phyloP scores from a whole-genome alignment of 2,113 vertebrate genomes.

The Cyprinus carpio region DNA sequence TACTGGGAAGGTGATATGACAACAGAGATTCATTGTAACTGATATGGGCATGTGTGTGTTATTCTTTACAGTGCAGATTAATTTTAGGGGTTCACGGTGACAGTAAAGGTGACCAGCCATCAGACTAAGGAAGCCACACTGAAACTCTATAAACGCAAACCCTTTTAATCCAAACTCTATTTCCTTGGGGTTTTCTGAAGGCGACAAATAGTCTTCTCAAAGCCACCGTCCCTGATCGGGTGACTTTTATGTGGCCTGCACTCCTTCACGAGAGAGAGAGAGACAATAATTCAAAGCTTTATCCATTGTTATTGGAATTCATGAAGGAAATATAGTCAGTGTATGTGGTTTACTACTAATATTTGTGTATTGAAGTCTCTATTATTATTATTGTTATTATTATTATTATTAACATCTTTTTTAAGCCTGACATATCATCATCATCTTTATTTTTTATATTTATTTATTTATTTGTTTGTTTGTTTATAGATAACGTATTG shows the following conservation, averaged over 20 bases:
- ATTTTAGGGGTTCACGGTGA: slow-evolving; percentile 59
- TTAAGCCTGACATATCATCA: too few species aligned
- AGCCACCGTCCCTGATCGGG: slow-evolving; percentile 48
- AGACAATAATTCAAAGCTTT: slow-evolving; percentile 27
- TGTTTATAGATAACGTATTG: too few species aligned
- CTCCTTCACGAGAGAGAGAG: slow-evolving; percentile 17
- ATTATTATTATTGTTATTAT: neutral
- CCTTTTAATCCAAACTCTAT: slow-evolving; percentile 58
- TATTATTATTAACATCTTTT: too few species aligned
- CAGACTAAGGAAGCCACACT: slow-evolving; percentile 53
- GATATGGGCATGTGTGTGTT: slow-evolving; percentile 54
- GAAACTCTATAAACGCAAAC: slow-evolving; percentile 57
- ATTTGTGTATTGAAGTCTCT: neutral
- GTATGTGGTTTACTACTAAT: neutral
- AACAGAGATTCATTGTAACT: slow-evolving; percentile 60
- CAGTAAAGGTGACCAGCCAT: slow-evolving; percentile 63
- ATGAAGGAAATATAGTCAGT: slow-evolving; percentile 25
- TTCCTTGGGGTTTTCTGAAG: slow-evolving; percentile 51
- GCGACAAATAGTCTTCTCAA: slow-evolving; percentile 53
- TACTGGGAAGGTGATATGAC: slow-evolving; percentile 61
- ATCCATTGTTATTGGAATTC: slow-evolving; percentile 34
- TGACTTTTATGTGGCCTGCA: slow-evolving; percentile 48
- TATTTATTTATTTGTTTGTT: too few species aligned
- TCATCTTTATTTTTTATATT: too few species aligned
- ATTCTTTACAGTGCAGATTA: slow-evolving; percentile 59